Evolutionary conservation across 2,888 invertebrate genomes (phyloP).

Genomic region (Hypsopygia costalis): DNA sequence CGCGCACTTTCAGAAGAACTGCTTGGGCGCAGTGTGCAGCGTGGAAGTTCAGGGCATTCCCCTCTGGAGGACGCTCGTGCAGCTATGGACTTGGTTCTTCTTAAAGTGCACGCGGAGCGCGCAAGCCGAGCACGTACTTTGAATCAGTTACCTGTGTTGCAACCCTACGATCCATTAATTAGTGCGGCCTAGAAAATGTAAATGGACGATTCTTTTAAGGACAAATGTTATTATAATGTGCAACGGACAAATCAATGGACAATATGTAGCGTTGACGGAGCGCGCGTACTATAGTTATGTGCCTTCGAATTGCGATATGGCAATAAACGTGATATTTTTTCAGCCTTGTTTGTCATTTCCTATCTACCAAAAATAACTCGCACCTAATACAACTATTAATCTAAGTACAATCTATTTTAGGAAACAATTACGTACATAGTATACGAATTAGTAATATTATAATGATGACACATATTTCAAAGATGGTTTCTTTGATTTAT

Average conservation of each 20-base stretch:
- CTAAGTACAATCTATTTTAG: not conserved
- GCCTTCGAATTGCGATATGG: constrained; percentile 75
- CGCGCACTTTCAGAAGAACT: constrained; percentile 86
- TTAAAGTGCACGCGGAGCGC: constrained; percentile 80
- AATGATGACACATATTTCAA: no score
- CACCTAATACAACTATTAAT: not conserved
- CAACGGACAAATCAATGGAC: constrained; percentile 49
- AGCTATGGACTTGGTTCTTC: constrained; percentile 93
- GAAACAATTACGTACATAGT: no score
- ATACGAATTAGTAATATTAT: no score
- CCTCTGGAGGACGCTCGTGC: constrained; percentile 95
- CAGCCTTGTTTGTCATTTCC: constrained; percentile 33
- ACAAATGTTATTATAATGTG: constrained; percentile 46
- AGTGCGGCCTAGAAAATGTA: constrained; percentile 63
- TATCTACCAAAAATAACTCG: constrained; percentile 9
- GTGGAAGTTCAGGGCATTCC: constrained; percentile 87
- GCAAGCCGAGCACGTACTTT: constrained; percentile 38
- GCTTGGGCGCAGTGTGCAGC: constrained; percentile 91
- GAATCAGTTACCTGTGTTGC: constrained; percentile 41
- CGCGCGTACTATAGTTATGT: constrained; percentile 72
- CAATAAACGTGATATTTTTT: constrained; percentile 79
- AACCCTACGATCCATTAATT: constrained; percentile 70
- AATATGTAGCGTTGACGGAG: constrained; percentile 73
- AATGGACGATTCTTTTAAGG: constrained; percentile 50
- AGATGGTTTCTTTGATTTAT: no score